Evolutionary conservation across 1,140 invertebrate genomes (phyloP).

Genomic region (Drosophila chauvacae): DNA sequence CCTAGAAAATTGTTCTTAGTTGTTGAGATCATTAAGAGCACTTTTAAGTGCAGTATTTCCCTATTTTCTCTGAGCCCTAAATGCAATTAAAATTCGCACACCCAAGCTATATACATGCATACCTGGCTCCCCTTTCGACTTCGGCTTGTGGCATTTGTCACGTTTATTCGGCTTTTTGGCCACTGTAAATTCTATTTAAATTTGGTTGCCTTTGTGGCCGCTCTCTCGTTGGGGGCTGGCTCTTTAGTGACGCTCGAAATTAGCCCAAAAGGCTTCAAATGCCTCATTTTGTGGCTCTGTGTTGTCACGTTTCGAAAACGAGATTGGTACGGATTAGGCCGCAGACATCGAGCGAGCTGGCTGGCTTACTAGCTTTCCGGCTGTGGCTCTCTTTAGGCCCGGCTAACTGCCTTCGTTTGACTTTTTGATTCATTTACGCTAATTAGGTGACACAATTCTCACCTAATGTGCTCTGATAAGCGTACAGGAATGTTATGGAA

Average conservation of each 20-base stretch:
- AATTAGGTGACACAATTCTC: slow-evolving; percentile 84
- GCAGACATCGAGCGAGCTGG: slow-evolving; percentile 12
- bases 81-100: slow-evolving; percentile 23
- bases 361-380: slow-evolving; percentile 1
- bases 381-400: slow-evolving; percentile 5
- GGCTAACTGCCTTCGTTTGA: slow-evolving; percentile 55
- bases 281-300: slow-evolving; percentile 55
- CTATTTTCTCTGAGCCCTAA: background rate
- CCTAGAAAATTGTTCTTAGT: too few species aligned
- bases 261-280: slow-evolving; percentile 64
- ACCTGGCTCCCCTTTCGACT: background rate
- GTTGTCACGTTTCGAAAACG: slow-evolving; percentile 71
- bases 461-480: slow-evolving; percentile 83
- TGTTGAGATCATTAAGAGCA: background rate
- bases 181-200: slow-evolving; percentile 58
- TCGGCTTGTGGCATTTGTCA: slow-evolving; percentile 49
- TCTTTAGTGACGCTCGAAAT: slow-evolving; percentile 53
- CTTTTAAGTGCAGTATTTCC: background rate
- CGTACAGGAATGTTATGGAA: slow-evolving; percentile 60
- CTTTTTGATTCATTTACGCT: slow-evolving; percentile 83
- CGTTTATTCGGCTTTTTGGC: slow-evolving; percentile 50
- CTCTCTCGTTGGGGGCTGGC: slow-evolving; percentile 12
- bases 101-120: background rate
- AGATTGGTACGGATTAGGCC: slow-evolving; percentile 69
- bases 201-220: slow-evolving; percentile 23